Conservation (phyloP, 2,113 vertebrate species). For the Hypomesus transpacificus region DNA sequence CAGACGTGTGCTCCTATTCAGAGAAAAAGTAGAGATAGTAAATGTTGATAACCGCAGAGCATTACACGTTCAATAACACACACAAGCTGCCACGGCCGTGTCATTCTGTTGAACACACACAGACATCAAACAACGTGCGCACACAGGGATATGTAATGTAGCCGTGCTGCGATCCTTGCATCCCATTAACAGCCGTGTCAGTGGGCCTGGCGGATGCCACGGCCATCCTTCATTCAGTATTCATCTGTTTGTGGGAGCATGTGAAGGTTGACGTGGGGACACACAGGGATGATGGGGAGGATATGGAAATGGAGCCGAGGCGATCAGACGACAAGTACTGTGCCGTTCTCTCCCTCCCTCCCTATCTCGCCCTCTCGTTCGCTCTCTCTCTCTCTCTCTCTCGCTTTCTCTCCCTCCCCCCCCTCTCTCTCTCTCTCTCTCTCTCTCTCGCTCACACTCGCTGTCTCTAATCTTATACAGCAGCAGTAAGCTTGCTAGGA, state of each 20-base stretch:
- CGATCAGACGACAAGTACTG: background rate
- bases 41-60: too few species aligned
- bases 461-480: too few species aligned
- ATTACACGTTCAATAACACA: background rate
- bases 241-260: background rate
- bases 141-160: background rate
- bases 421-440: too few species aligned
- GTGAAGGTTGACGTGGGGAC: background rate
- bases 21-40: too few species aligned
- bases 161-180: background rate
- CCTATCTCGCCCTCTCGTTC: too few species aligned
- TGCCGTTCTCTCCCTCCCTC: background rate
- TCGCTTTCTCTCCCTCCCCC: background rate
- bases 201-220: background rate
- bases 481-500: too few species aligned
- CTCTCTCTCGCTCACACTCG: too few species aligned
- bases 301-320: background rate
- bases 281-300: background rate
- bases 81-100: background rate
- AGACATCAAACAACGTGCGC: background rate
- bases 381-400: too few species aligned
- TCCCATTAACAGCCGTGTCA: background rate
- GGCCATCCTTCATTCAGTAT: background rate
- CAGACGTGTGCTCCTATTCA: too few species aligned
- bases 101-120: background rate